phyloP scores from a whole-genome alignment of 2,888 invertebrate species.

The Diaphora mendica region DNA sequence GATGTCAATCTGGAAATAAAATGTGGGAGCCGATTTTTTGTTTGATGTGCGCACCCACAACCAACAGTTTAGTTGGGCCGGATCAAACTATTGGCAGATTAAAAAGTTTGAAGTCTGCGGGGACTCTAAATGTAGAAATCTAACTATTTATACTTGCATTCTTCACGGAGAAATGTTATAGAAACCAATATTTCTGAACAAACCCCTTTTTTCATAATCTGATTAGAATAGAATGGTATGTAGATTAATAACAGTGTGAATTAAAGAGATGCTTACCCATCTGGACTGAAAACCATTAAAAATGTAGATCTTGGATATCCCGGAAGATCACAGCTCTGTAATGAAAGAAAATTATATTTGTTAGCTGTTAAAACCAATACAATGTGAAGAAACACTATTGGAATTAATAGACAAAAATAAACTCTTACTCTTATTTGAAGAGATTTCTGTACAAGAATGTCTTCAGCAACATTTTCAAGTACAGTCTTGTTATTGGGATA shows the following conservation, averaged over 20 bases:
- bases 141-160: too few relatives aligned
- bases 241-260: neutral
- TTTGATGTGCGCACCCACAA: too few relatives aligned
- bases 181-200: too few relatives aligned
- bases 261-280: conserved; percentile 88
- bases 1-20: too few relatives aligned
- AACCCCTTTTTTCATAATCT: too few relatives aligned
- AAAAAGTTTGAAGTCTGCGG: too few relatives aligned
- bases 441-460: conserved; percentile 87
- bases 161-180: too few relatives aligned
- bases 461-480: conserved; percentile 88
- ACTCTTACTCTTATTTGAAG: conserved; percentile 87
- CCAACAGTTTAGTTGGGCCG: too few relatives aligned
- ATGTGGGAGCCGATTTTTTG: too few relatives aligned
- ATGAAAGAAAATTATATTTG: conserved; percentile 37
- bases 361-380: neutral
- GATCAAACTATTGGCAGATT: too few relatives aligned
- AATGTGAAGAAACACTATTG: neutral
- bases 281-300: conserved; percentile 95
- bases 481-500: conserved; percentile 80
- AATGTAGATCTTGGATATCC: conserved; percentile 93
- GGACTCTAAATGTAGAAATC: too few relatives aligned
- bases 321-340: conserved; percentile 90
- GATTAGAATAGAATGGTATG: too few relatives aligned
- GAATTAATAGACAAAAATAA: neutral